Evolutionary conservation across 2,888 invertebrate genomes (phyloP).

Genomic region (Acleris emargana): DNA sequence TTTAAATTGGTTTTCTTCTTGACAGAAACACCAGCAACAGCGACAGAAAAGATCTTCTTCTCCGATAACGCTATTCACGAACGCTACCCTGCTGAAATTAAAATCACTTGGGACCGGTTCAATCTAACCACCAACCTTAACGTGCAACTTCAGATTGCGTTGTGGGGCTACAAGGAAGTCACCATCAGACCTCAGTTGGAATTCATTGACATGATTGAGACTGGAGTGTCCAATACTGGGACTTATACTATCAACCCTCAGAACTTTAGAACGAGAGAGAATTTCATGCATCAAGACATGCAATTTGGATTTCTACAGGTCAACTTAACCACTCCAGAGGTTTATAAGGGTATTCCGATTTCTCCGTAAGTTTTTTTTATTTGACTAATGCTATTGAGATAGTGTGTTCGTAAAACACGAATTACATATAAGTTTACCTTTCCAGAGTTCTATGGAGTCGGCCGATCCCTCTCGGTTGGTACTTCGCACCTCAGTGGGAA

Average conservation of each 20-base stretch:
- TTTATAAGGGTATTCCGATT: constrained; percentile 85
- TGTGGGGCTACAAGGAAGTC: constrained; percentile 95
- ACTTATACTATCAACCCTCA: constrained; percentile 89
- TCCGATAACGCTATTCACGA: constrained; percentile 88
- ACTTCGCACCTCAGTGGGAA: constrained; percentile 95
- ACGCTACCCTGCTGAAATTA: constrained; percentile 88
- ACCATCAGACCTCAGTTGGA: constrained; percentile 91
- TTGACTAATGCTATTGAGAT: too few species aligned
- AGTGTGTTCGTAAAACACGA: too few species aligned
- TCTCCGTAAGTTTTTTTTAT: constrained; percentile 94
- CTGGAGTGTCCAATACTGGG: constrained; percentile 87
- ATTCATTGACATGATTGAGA: constrained; percentile 90
- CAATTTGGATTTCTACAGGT: constrained; percentile 95
- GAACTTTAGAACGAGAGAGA: constrained; percentile 87
- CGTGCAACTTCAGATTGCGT: constrained; percentile 90
- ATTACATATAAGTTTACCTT: constrained; percentile 16
- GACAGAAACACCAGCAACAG: constrained; percentile 94
- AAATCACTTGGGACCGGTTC: constrained; percentile 92
- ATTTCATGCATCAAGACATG: constrained; percentile 88
- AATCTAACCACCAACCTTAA: constrained; percentile 93
- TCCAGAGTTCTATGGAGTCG: constrained; percentile 92
- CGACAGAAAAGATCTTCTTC: constrained; percentile 93
- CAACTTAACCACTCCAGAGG: constrained; percentile 91
- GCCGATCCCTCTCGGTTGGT: constrained; percentile 96
- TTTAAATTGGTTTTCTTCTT: constrained; percentile 9